Conservation (phyloP, 1,140 invertebrate genomes). For the Ylistrum balloti region DNA sequence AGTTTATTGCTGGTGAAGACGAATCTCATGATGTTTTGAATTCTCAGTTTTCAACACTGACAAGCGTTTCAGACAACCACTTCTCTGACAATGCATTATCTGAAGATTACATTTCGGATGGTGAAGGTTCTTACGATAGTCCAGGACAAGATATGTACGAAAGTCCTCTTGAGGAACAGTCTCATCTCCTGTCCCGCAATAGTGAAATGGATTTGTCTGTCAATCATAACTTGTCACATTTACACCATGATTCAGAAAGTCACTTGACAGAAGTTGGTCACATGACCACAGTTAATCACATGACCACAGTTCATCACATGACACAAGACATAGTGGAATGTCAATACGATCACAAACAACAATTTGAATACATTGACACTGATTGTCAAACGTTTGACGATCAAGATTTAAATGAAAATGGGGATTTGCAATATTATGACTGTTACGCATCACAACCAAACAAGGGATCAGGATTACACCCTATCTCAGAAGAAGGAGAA, state of each 20-base stretch:
- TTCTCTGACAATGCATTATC: not conserved
- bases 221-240: not conserved
- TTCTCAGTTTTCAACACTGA: not conserved
- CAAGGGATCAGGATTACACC: not conserved
- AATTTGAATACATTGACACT: not conserved
- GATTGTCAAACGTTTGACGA: slow-evolving; percentile 26
- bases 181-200: not conserved
- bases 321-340: not conserved
- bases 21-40: not conserved
- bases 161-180: not conserved
- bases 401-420: not conserved
- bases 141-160: not conserved
- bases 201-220: not conserved
- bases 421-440: slow-evolving; percentile 18
- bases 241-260: not conserved
- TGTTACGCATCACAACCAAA: not conserved
- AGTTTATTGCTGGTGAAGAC: not conserved
- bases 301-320: not conserved
- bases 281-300: not conserved
- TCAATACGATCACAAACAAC: not conserved
- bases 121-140: not conserved
- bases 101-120: not conserved
- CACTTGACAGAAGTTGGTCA: not conserved
- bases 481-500: not conserved
- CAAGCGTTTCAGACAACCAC: not conserved